A percentile compares a stretch with the other conserved stretches of the same genome.
Evolutionary conservation across 2,797 vertebrate genomes (phyloP).

Genomic region (Myotis vivesi): DNA sequence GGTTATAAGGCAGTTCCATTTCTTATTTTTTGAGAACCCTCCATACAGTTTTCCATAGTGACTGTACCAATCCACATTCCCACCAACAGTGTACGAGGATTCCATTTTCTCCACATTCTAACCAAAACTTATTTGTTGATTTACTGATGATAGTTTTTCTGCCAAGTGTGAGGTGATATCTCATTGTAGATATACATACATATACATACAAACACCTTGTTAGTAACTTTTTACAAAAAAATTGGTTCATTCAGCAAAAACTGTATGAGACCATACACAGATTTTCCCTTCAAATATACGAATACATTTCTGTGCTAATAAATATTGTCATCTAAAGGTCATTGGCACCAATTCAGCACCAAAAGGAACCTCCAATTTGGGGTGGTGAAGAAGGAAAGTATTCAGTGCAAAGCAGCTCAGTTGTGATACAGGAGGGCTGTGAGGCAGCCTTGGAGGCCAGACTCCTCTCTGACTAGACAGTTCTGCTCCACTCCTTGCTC

Average conservation of each 20-base stretch:
- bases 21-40: background rate
- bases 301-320: background rate
- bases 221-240: background rate
- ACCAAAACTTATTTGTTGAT: background rate
- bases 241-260: background rate
- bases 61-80: background rate
- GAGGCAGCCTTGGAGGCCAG: background rate
- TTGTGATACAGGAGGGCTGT: background rate
- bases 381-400: background rate
- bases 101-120: background rate
- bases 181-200: rapidly evolving
- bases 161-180: background rate
- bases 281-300: background rate
- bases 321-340: background rate
- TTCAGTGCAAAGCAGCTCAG: background rate
- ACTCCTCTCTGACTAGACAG: background rate
- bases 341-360: background rate
- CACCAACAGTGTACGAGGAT: background rate
- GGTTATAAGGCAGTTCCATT: background rate
- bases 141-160: background rate
- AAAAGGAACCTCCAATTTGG: background rate
- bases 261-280: background rate
- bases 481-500: background rate
- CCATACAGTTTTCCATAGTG: background rate
- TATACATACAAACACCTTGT: background rate